phyloP scores from a whole-genome alignment of 2,113 vertebrate genomes.

The Proteles cristata region DNA sequence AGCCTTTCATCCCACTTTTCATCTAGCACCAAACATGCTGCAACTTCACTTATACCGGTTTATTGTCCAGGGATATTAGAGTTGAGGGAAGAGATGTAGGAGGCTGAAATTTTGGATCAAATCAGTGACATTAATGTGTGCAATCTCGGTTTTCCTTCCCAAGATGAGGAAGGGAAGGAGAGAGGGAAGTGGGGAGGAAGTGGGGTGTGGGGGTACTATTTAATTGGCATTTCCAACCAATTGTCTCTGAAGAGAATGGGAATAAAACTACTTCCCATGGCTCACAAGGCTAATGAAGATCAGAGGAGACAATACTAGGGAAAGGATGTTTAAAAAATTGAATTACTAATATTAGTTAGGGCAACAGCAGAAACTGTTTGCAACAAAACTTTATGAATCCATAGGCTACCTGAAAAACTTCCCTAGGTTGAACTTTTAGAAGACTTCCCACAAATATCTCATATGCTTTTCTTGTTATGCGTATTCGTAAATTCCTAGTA shows the following conservation, averaged over 20 bases:
- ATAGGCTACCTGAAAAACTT: background rate
- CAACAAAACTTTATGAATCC: background rate
- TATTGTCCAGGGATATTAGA: background rate
- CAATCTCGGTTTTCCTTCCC: background rate
- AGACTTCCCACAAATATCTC: background rate
- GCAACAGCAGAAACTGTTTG: background rate
- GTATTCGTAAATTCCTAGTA: conserved; percentile 11
- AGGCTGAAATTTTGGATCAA: background rate
- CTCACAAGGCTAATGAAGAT: background rate
- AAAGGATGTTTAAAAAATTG: background rate
- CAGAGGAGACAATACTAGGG: background rate
- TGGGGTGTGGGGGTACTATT: background rate
- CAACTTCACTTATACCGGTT: background rate
- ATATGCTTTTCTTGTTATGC: background rate
- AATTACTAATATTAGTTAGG: background rate
- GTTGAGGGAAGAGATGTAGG: background rate
- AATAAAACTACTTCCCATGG: background rate
- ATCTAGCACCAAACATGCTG: background rate
- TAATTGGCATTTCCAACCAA: background rate
- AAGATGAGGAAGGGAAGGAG: background rate
- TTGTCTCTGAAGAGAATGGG: conserved; percentile 2
- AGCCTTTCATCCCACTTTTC: background rate
- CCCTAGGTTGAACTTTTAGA: background rate
- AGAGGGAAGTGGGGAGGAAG: background rate
- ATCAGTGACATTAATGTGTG: background rate